These are phyloP conservation scores for Tenthredo amoena DNA, from an alignment of 2,888 invertebrate genomes.

Conservation along the genomic window DNA sequence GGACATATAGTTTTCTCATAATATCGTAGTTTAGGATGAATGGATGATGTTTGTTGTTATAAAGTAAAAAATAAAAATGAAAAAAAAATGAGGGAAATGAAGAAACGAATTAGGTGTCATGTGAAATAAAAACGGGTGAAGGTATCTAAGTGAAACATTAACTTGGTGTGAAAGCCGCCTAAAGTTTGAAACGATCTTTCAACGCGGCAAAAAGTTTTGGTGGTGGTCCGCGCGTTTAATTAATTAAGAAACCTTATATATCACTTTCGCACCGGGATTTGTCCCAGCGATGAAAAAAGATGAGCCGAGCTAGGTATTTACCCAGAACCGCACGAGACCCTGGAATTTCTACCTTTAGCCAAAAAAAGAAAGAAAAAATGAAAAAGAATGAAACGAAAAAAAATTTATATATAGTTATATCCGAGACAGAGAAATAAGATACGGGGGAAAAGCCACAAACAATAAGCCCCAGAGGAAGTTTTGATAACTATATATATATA, in stretches of 20 bases:
- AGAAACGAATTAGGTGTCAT: background rate
- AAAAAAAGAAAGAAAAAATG: background rate
- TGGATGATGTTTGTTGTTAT: background rate
- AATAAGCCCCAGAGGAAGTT: background rate
- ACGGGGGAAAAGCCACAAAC: background rate
- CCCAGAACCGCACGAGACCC: background rate
- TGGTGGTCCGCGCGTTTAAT: background rate
- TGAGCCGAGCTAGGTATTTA: background rate
- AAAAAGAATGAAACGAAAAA: background rate
- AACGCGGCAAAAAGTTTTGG: slow-evolving; percentile 19
- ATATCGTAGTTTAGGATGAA: background rate
- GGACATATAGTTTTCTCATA: background rate
- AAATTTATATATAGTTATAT: background rate
- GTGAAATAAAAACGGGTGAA: background rate
- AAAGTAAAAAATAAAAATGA: background rate
- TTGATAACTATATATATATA: background rate
- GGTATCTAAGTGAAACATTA: background rate
- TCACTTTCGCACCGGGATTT: slow-evolving; percentile 14
- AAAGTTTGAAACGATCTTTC: slow-evolving; percentile 2
- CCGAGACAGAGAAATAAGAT: background rate
- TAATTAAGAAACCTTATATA: slow-evolving; percentile 32
- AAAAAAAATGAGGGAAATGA: background rate
- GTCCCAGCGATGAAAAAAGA: slow-evolving; percentile 20
- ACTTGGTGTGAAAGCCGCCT: slow-evolving; percentile 10
- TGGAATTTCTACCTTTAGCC: background rate